Conservation (phyloP, 2,797 vertebrate species). For the Steatocranus sp. region DNA sequence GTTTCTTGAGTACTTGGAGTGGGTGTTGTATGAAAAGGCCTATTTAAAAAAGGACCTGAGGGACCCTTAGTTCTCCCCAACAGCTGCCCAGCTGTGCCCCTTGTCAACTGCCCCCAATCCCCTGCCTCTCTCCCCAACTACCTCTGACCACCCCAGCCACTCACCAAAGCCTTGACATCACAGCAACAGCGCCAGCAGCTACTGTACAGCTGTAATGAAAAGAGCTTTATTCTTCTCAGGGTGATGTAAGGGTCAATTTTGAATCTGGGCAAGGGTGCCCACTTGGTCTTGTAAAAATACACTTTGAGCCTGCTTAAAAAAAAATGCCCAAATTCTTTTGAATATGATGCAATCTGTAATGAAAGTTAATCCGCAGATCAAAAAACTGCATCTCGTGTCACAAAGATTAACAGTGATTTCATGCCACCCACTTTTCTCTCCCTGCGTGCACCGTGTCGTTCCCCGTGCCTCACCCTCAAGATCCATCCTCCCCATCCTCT, state of each 20-base stretch:
- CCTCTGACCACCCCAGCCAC: background rate
- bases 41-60: constrained; percentile 50
- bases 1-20: constrained; percentile 47
- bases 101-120: background rate
- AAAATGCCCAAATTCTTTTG: background rate
- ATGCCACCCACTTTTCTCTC: background rate
- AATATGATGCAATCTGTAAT: background rate
- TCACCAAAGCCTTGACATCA: constrained; percentile 17
- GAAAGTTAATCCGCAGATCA: constrained; percentile 21
- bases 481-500: background rate
- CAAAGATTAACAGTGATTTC: constrained; percentile 10
- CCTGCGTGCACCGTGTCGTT: constrained; percentile 15
- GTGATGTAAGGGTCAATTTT: constrained; percentile 15
- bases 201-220: constrained; percentile 34
- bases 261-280: background rate
- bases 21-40: constrained; percentile 63
- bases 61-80: constrained; percentile 21
- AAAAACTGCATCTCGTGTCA: background rate
- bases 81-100: constrained; percentile 62
- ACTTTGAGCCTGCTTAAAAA: background rate
- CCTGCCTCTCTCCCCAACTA: background rate
- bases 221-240: constrained; percentile 2
- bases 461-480: constrained; percentile 1
- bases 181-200: constrained; percentile 33
- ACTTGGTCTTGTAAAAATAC: background rate